Conservation (phyloP, 1,140 invertebrate species). For the Stegodyphus mimosarum region DNA sequence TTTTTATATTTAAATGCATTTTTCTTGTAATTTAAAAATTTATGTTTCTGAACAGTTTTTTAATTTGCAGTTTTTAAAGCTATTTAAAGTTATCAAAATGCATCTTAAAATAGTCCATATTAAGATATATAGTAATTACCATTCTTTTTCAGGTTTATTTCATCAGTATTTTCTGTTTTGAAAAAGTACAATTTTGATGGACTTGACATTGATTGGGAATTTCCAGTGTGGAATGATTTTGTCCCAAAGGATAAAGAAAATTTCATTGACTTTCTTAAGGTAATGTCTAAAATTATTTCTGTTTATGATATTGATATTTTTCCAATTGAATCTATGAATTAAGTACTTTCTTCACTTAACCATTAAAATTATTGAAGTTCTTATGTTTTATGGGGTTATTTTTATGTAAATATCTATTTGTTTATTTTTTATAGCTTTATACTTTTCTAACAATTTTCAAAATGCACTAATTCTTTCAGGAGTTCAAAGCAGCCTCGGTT, state of each 20-base stretch:
- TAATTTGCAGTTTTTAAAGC: background rate
- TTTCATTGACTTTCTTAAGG: conserved; percentile 61
- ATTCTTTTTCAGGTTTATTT: conserved; percentile 68
- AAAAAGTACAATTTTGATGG: conserved; percentile 74
- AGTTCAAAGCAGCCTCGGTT: conserved; percentile 7
- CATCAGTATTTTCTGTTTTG: conserved; percentile 72
- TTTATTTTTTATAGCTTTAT: too few species aligned
- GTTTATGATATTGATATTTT: too few species aligned
- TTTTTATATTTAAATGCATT: too few species aligned
- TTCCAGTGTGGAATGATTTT: conserved; percentile 71
- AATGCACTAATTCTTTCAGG: conserved; percentile 3
- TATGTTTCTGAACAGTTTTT: background rate
- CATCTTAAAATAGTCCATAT: background rate
- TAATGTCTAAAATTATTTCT: conserved; percentile 9
- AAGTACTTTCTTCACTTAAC: too few species aligned
- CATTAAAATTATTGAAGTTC: too few species aligned
- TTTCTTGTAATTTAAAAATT: background rate
- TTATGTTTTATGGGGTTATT: too few species aligned
- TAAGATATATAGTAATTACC: background rate
- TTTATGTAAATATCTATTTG: too few species aligned
- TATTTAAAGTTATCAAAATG: background rate
- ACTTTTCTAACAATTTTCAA: too few species aligned
- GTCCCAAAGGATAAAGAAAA: conserved; percentile 60
- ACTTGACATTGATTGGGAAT: conserved; percentile 77
- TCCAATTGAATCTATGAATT: too few species aligned